phyloP scores from a whole-genome alignment of 2,113 vertebrate species.

The Spea multiplicata region DNA sequence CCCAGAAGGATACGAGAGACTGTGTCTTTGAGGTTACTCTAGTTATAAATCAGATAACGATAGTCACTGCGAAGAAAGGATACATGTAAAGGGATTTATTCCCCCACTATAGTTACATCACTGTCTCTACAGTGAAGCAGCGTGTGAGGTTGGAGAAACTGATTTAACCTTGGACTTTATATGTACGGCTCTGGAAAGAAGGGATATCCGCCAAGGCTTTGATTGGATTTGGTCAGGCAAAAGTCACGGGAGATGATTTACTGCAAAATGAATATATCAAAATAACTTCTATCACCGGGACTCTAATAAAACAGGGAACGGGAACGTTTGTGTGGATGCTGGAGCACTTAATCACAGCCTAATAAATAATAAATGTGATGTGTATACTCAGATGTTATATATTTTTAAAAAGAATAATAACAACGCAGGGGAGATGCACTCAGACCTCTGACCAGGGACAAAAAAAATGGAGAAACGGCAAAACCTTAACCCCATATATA shows the following conservation, averaged over 20 bases:
- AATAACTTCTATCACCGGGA: slow-evolving; percentile 29
- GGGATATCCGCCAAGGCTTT: slow-evolving; percentile 28
- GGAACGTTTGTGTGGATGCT: slow-evolving; percentile 20
- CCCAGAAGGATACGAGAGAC: slow-evolving; percentile 28
- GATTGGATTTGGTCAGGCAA: slow-evolving; percentile 42
- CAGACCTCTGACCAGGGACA: too few species aligned
- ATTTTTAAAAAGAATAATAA: background rate
- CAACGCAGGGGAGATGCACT: too few species aligned
- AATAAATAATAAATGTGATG: slow-evolving; percentile 38
- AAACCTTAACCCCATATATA: too few species aligned
- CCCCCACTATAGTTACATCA: slow-evolving; percentile 31
- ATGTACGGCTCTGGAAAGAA: slow-evolving; percentile 26
- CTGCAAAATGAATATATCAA: slow-evolving; percentile 44
- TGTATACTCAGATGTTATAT: background rate
- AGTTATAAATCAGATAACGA: slow-evolving; percentile 35
- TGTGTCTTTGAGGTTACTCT: slow-evolving; percentile 38
- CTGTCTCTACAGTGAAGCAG: slow-evolving; percentile 38
- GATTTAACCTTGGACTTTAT: slow-evolving; percentile 42
- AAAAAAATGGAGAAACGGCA: too few species aligned
- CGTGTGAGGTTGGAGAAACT: slow-evolving; percentile 30
- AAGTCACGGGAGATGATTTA: slow-evolving; percentile 38
- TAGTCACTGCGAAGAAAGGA: slow-evolving; percentile 39
- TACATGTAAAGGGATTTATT: slow-evolving; percentile 41
- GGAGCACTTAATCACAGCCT: slow-evolving; percentile 16
- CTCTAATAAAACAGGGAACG: slow-evolving; percentile 5